phyloP scores from a whole-genome alignment of 2,113 vertebrate species.

The human (Homo sapiens) region GRCh38 chr3:119917501-119918000 shows the following conservation, averaged over 20 bases:
- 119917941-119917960: neutral
- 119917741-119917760: neutral
- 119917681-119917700: neutral
- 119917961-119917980: neutral
- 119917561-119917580: neutral
- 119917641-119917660: neutral
- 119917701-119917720: neutral
- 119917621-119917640: constrained; percentile 11
- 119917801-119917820: neutral
- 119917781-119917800: neutral
- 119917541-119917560: neutral
- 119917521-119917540: neutral
- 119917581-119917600: constrained; percentile 29
- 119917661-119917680: neutral
- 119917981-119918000: neutral
- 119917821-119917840: neutral
- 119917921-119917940: neutral
- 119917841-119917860: constrained; percentile 2
- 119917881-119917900: neutral
- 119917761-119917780: neutral
- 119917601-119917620: neutral
- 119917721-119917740: neutral
- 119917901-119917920: neutral
- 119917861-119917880: neutral
- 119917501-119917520: neutral